These are phyloP conservation scores for Tipula unca DNA, from an alignment of 2,888 invertebrate genomes.

Conservation along the genomic window DNA sequence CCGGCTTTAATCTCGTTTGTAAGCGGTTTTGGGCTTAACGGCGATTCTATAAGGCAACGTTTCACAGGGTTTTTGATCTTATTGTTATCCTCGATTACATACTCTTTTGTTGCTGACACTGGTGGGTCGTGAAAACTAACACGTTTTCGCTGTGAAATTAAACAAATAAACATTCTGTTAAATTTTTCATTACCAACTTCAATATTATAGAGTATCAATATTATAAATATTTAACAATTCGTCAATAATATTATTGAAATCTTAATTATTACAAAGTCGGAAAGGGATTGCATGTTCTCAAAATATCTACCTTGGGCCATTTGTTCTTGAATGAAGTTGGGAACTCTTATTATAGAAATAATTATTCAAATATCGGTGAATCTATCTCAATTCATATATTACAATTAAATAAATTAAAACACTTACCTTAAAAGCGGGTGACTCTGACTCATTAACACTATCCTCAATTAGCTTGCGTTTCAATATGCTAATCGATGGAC, in stretches of 20 bases:
- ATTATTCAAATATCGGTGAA: no score
- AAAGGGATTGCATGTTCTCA: no score
- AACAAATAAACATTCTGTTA: background rate
- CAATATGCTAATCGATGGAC: slow-evolving; percentile 63
- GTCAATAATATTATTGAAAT: no score
- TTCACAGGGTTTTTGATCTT: background rate
- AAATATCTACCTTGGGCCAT: no score
- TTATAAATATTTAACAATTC: no score
- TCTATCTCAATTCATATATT: no score
- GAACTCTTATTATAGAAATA: no score
- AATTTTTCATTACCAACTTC: no score
- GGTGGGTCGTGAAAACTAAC: slow-evolving; percentile 78
- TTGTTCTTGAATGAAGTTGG: no score
- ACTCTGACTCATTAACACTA: slow-evolving; percentile 44
- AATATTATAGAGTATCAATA: no score
- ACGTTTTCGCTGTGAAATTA: slow-evolving; percentile 47
- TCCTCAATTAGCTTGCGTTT: slow-evolving; percentile 52
- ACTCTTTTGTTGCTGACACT: slow-evolving; percentile 51
- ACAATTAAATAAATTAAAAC: no score
- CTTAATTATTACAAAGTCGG: no score
- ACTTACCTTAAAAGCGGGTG: slow-evolving; percentile 33
- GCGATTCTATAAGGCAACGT: background rate
- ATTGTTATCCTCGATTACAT: slow-evolving; percentile 32
- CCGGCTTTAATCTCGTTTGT: background rate
- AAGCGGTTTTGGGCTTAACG: background rate